Conservation (phyloP, 2,888 invertebrate species). For the Bombylius major region DNA sequence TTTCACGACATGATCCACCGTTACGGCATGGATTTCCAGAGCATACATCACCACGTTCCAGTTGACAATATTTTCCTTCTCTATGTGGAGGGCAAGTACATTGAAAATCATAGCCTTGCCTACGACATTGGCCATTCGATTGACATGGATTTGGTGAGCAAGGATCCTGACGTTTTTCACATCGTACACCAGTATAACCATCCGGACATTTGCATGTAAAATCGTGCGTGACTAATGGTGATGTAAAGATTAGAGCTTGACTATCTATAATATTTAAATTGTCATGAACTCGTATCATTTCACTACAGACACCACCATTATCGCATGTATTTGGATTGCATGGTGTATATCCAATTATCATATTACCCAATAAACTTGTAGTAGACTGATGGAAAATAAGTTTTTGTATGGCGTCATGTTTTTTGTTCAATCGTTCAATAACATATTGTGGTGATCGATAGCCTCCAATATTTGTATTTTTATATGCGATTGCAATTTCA, state of each 20-base stretch:
- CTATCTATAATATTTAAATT: slow-evolving; percentile 68
- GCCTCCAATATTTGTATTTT: slow-evolving; percentile 39
- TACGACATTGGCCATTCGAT: slow-evolving; percentile 69
- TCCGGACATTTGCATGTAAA: slow-evolving; percentile 70
- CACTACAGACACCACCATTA: slow-evolving; percentile 66
- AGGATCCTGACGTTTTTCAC: slow-evolving; percentile 80
- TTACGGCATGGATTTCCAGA: slow-evolving; percentile 78
- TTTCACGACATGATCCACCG: slow-evolving; percentile 82
- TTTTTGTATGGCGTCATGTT: slow-evolving; percentile 49
- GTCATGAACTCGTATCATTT: slow-evolving; percentile 53
- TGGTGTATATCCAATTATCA: slow-evolving; percentile 64
- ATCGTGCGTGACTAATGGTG: slow-evolving; percentile 65
- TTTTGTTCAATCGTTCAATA: slow-evolving; percentile 50
- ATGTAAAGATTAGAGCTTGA: slow-evolving; percentile 66
- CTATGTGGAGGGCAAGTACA: slow-evolving; percentile 67
- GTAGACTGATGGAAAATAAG: slow-evolving; percentile 40
- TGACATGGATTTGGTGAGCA: slow-evolving; percentile 82
- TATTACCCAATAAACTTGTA: slow-evolving; percentile 31
- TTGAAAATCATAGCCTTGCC: slow-evolving; percentile 70
- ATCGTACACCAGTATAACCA: slow-evolving; percentile 70
- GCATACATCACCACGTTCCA: slow-evolving; percentile 73
- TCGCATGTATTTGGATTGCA: slow-evolving; percentile 56
- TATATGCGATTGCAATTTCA: slow-evolving; percentile 60
- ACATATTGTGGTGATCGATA: slow-evolving; percentile 54
- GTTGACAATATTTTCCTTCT: slow-evolving; percentile 73